Conservation (phyloP, 2,888 invertebrate genomes). For the Epistrophe grossulariae region DNA sequence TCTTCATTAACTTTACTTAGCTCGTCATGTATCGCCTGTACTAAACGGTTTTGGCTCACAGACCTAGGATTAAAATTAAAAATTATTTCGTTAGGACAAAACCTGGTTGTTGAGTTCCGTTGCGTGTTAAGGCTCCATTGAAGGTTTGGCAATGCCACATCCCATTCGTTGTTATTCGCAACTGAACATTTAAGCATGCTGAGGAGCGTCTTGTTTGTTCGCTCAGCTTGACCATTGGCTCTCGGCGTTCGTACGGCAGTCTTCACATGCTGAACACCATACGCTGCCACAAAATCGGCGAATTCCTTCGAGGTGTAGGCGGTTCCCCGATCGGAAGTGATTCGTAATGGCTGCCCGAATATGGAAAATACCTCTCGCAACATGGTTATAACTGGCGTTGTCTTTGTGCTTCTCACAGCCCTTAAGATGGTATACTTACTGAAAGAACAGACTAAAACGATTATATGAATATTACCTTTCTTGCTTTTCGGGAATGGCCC, state of each 20-base stretch:
- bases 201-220: slow-evolving; percentile 38
- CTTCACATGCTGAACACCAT: slow-evolving; percentile 47
- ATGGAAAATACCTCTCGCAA: slow-evolving; percentile 54
- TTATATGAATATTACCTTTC: slow-evolving; percentile 57
- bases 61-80: slow-evolving; percentile 69
- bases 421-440: slow-evolving; percentile 70
- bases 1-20: background rate
- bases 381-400: slow-evolving; percentile 65
- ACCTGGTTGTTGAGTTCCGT: slow-evolving; percentile 53
- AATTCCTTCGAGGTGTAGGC: slow-evolving; percentile 64
- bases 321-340: slow-evolving; percentile 64
- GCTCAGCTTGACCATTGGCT: slow-evolving; percentile 51
- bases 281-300: slow-evolving; percentile 19
- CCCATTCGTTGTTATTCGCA: slow-evolving; percentile 58
- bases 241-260: slow-evolving; percentile 30
- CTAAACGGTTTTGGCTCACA: too few relatives aligned
- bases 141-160: slow-evolving; percentile 48
- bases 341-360: slow-evolving; percentile 53
- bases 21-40: too few relatives aligned
- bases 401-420: slow-evolving; percentile 72
- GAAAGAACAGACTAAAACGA: slow-evolving; percentile 67
- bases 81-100: slow-evolving; percentile 67
- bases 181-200: slow-evolving; percentile 56
- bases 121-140: slow-evolving; percentile 73
- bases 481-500: slow-evolving; percentile 76